Evolutionary conservation across 92 coral and sea anemone species (phyloP).

Genomic region (Phymanthus crucifer): DNA sequence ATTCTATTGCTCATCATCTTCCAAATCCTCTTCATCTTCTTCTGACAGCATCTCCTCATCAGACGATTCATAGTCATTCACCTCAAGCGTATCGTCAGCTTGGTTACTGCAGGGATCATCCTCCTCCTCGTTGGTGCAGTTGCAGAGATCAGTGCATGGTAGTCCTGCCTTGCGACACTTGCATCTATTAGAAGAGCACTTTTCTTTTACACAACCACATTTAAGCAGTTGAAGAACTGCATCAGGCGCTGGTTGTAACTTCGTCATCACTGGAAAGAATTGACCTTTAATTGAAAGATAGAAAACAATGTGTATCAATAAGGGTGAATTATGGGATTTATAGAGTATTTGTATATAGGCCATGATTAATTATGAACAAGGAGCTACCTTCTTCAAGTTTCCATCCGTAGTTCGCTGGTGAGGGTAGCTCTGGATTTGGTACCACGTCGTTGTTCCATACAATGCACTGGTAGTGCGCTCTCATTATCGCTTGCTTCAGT

Average conservation of each 20-base stretch:
- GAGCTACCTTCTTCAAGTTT: too few relatives aligned
- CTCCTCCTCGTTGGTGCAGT: slow-evolving; percentile 45
- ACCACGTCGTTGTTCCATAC: slow-evolving; percentile 47
- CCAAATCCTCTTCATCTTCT: slow-evolving; percentile 4
- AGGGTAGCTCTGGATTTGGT: slow-evolving; percentile 36
- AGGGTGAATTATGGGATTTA: too few relatives aligned
- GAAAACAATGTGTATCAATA: too few relatives aligned
- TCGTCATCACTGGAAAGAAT: slow-evolving; percentile 47
- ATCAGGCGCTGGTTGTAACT: slow-evolving; percentile 28
- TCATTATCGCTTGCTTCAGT: slow-evolving; percentile 29
- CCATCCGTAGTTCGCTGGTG: slow-evolving; percentile 50
- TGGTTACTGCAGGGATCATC: neutral
- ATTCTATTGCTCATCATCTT: too few relatives aligned
- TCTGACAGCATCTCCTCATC: too few relatives aligned
- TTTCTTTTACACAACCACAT: slow-evolving; percentile 36
- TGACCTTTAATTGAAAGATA: too few relatives aligned
- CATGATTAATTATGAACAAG: too few relatives aligned
- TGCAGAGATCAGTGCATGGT: slow-evolving; percentile 52
- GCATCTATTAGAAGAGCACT: slow-evolving; percentile 40
- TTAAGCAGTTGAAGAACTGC: slow-evolving; percentile 45
- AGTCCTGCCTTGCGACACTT: slow-evolving; percentile 49
- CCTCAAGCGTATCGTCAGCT: too few relatives aligned
- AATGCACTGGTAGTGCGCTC: slow-evolving; percentile 38
- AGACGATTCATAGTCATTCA: too few relatives aligned
- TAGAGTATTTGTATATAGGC: too few relatives aligned